Evolutionary conservation across 2,888 invertebrate species (phyloP).

Genomic region (Eilema caniola): DNA sequence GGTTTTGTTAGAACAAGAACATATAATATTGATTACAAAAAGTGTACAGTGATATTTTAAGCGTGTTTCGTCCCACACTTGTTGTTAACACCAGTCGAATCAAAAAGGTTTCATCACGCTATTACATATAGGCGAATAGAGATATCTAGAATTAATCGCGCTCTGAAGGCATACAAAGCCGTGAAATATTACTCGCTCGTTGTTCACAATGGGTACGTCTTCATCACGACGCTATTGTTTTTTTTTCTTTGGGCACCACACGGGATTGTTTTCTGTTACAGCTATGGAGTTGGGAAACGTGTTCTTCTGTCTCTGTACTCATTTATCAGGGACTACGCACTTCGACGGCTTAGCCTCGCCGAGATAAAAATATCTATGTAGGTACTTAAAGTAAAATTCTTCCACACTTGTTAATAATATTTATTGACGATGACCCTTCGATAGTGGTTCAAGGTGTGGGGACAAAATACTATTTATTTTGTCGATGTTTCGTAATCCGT

Average conservation of each 20-base stretch:
- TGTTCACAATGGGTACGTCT: constrained; percentile 86
- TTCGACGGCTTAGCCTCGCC: constrained; percentile 57
- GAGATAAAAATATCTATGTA: constrained; percentile 58
- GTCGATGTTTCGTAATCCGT: constrained; percentile 22
- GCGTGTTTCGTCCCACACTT: constrained; percentile 66
- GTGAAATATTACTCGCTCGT: constrained; percentile 85
- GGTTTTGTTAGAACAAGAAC: constrained; percentile 32
- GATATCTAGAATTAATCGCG: constrained; percentile 87
- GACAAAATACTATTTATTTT: constrained; percentile 37
- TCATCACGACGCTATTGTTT: constrained; percentile 86
- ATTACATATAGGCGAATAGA: constrained; percentile 81
- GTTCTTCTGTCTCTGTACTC: constrained; percentile 70
- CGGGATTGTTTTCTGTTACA: constrained; percentile 82
- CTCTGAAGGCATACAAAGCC: constrained; percentile 83
- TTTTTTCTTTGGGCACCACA: constrained; percentile 82
- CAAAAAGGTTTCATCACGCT: constrained; percentile 85
- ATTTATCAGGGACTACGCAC: constrained; percentile 69
- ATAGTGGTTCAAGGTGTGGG: constrained; percentile 39
- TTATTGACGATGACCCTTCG: constrained; percentile 47
- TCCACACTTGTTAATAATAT: constrained; percentile 53
- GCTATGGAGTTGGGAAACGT: constrained; percentile 78
- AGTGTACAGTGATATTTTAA: constrained; percentile 54
- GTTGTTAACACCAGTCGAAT: constrained; percentile 72
- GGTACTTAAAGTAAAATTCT: constrained; percentile 51
- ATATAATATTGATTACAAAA: constrained; percentile 41